Percentiles rank a stretch among this genome's conserved stretches.
phyloP scores from a whole-genome alignment of 2,797 vertebrate species.

The Spinus pinus region DNA sequence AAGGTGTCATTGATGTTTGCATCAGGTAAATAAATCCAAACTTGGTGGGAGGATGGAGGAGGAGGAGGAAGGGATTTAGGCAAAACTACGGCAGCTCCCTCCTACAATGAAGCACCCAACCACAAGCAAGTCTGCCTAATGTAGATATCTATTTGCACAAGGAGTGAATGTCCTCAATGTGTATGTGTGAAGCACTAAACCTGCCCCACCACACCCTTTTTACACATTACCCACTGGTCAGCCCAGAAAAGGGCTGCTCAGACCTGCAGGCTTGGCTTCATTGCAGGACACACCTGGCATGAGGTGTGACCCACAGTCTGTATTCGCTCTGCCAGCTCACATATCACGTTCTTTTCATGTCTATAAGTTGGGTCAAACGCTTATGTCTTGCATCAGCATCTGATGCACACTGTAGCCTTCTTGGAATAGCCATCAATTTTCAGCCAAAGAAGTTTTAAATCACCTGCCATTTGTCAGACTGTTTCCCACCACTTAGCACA shows the following conservation, averaged over 20 bases:
- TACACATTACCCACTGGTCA: not conserved
- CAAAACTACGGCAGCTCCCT: not conserved
- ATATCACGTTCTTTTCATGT: fast-evolving
- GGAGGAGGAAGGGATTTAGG: not conserved
- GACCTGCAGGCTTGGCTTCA: not conserved
- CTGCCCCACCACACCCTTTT: not conserved
- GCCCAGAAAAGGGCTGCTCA: not conserved
- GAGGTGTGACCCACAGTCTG: not conserved
- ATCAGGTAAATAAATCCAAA: not conserved
- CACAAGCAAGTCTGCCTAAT: not conserved
- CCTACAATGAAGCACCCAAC: not conserved
- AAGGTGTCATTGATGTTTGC: not conserved
- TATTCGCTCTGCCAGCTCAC: not conserved
- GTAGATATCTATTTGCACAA: not conserved
- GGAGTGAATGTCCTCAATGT: not conserved
- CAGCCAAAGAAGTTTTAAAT: not conserved
- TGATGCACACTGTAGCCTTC: not conserved
- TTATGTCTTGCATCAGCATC: not conserved
- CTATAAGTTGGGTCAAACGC: not conserved
- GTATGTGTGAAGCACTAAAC: not conserved
- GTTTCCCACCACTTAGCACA: not conserved
- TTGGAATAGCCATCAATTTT: not conserved
- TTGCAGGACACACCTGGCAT: fast-evolving
- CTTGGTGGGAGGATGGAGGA: fast-evolving
- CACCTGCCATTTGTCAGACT: not conserved